Evolutionary conservation across 2,888 invertebrate genomes (phyloP).

Genomic region (Noctua janthina): DNA sequence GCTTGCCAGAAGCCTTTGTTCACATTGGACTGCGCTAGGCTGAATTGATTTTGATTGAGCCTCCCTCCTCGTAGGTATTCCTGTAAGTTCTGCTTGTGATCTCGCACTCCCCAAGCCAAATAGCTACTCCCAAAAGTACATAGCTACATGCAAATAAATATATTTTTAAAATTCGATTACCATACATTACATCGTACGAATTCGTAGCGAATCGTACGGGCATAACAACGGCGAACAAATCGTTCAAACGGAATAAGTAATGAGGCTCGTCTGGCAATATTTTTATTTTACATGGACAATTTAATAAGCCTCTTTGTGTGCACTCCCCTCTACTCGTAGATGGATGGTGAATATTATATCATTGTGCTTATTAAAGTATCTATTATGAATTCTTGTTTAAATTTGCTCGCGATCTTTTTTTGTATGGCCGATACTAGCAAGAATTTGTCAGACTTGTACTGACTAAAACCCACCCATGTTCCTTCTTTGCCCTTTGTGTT

Average conservation of each 20-base stretch:
- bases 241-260: constrained; percentile 86
- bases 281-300: constrained; percentile 80
- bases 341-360: constrained; percentile 59
- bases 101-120: not conserved
- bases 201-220: constrained; percentile 48
- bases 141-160: constrained; percentile 29
- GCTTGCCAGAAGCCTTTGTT: not conserved
- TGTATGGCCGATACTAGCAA: not conserved
- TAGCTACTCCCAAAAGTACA: not conserved
- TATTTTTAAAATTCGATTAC: constrained; percentile 60
- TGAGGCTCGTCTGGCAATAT: constrained; percentile 79
- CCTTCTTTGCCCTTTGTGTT: too few species aligned
- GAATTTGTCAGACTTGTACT: too few species aligned
- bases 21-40: not conserved
- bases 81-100: not conserved
- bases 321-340: constrained; percentile 45
- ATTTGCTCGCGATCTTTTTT: constrained; percentile 1
- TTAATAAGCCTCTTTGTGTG: constrained; percentile 78
- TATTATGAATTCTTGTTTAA: constrained; percentile 19
- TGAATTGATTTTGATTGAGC: not conserved
- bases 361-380: constrained; percentile 27
- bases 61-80: not conserved
- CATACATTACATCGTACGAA: constrained; percentile 57
- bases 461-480: too few species aligned
- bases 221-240: constrained; percentile 72